phyloP scores from a whole-genome alignment of 2,888 invertebrate genomes.

The Ischnus inquisitorius region DNA sequence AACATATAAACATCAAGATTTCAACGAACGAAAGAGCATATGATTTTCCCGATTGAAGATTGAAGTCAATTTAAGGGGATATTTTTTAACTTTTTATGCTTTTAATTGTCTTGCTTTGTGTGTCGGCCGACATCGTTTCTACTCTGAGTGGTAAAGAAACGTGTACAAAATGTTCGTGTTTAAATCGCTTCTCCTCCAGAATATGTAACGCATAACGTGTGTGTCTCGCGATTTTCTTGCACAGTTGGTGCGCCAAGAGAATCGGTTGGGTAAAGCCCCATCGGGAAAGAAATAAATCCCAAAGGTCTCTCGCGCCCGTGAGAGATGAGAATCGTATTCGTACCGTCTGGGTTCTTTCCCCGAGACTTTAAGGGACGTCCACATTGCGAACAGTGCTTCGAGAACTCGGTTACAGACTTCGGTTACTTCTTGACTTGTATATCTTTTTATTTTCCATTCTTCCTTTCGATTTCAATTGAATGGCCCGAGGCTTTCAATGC shows the following conservation, averaged over 20 bases:
- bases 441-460: slow-evolving; percentile 1
- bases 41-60: no score
- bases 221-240: neutral
- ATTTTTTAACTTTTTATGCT: no score
- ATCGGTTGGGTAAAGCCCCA: neutral
- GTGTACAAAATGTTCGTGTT: neutral
- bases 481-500: slow-evolving; percentile 12
- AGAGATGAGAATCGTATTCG: slow-evolving; percentile 26
- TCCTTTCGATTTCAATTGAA: slow-evolving; percentile 46
- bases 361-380: slow-evolving; percentile 32
- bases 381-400: slow-evolving; percentile 7
- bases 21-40: no score
- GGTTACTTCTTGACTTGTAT: no score
- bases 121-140: no score
- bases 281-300: slow-evolving; percentile 26
- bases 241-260: neutral
- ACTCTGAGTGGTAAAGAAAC: neutral
- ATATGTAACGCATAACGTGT: neutral
- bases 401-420: neutral
- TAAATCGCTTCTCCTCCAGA: neutral
- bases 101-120: no score
- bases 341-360: slow-evolving; percentile 3
- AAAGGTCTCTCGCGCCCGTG: slow-evolving; percentile 6
- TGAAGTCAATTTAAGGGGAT: no score
- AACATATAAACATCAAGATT: neutral